Evolutionary conservation across 2,797 vertebrate species (phyloP).

Genomic region (Hippoglossus hippoglossus): DNA sequence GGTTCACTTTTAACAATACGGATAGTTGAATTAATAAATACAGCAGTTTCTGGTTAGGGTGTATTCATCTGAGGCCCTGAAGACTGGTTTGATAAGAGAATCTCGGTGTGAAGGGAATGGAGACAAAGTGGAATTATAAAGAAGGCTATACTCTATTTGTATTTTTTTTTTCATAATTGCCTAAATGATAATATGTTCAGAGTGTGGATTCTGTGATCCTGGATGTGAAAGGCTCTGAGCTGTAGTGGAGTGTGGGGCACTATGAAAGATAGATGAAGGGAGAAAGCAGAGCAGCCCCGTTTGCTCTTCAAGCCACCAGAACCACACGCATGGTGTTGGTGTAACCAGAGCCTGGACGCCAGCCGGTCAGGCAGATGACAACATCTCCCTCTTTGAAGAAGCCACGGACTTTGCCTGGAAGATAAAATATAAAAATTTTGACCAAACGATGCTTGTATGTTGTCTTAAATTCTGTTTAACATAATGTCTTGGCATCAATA

Average conservation of each 20-base stretch:
- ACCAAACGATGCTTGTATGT: neutral
- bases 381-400: slow-evolving; percentile 95
- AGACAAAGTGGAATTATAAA: slow-evolving; percentile 38
- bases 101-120: slow-evolving; percentile 49
- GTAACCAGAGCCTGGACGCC: slow-evolving; percentile 97
- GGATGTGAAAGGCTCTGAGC: slow-evolving; percentile 36
- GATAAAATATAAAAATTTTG: slow-evolving; percentile 6
- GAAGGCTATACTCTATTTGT: slow-evolving; percentile 3
- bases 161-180: slow-evolving; percentile 27
- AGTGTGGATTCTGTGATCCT: slow-evolving; percentile 35
- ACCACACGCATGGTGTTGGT: slow-evolving; percentile 99
- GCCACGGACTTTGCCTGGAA: slow-evolving; percentile 91
- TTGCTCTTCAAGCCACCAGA: slow-evolving; percentile 86
- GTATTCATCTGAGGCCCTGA: slow-evolving; percentile 53
- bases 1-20: slow-evolving; percentile 27
- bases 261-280: slow-evolving; percentile 60
- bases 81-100: slow-evolving; percentile 59
- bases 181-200: slow-evolving; percentile 41
- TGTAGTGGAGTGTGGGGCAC: slow-evolving; percentile 31
- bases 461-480: neutral
- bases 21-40: slow-evolving; percentile 62
- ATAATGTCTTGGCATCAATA: neutral
- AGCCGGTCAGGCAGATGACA: slow-evolving; percentile 95
- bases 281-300: slow-evolving; percentile 38
- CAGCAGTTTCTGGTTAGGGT: slow-evolving; percentile 63